Percentiles rank a stretch among this genome's conserved stretches.
These are phyloP conservation scores for Cebus imitator DNA, from an alignment of 2,113 vertebrate genomes.

Conservation along the genomic window DNA sequence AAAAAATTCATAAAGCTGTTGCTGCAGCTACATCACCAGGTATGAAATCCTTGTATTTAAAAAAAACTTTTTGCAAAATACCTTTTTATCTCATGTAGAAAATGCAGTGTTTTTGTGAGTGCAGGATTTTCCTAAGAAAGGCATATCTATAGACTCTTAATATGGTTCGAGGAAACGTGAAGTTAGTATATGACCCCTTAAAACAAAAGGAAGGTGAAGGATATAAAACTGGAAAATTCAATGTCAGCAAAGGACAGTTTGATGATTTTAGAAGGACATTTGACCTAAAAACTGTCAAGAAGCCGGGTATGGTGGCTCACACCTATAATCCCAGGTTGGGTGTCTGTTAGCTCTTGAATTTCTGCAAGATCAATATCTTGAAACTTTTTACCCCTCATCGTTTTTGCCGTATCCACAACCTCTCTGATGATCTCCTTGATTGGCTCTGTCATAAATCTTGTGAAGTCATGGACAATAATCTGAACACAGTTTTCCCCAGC, in stretches of 20 bases:
- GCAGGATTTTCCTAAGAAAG: not conserved
- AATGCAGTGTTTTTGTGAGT: not conserved
- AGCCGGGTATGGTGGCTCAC: no score
- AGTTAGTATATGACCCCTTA: not conserved
- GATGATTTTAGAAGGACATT: not conserved
- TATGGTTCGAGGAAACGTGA: not conserved
- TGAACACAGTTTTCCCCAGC: no score
- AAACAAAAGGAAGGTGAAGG: not conserved
- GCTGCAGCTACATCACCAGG: not conserved
- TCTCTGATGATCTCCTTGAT: no score
- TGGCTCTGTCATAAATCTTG: no score
- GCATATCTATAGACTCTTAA: not conserved
- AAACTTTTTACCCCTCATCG: no score
- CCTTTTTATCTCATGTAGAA: not conserved
- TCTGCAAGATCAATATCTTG: no score
- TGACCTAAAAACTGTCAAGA: not conserved
- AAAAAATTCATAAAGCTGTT: not conserved
- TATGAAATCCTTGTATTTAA: not conserved
- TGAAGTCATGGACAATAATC: no score
- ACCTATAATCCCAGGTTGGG: no score
- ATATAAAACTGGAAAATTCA: not conserved
- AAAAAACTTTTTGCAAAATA: not conserved
- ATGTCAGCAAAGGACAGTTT: not conserved
- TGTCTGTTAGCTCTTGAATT: no score
- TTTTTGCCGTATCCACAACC: no score